phyloP scores from a whole-genome alignment of 2,113 vertebrate species.

The Phrynosoma blainvillii region DNA sequence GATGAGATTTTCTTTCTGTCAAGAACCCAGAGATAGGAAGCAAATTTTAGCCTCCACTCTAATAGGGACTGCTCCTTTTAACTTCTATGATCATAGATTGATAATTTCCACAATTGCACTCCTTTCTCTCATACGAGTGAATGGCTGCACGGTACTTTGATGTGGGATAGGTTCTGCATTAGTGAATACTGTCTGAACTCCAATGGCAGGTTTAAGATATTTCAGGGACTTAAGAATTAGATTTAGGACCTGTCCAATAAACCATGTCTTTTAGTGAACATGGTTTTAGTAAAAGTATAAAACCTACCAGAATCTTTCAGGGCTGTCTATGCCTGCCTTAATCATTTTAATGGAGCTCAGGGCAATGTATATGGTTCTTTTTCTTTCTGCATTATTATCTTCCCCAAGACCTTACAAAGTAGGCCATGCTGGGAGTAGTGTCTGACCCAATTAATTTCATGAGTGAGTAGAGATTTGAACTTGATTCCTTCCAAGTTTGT shows the following conservation, averaged over 20 bases:
- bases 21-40: background rate
- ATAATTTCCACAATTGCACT: too few relatives aligned
- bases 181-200: background rate
- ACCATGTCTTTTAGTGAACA: background rate
- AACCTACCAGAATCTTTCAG: background rate
- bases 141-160: background rate
- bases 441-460: too few relatives aligned
- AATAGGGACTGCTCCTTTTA: background rate
- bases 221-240: background rate
- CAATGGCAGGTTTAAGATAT: background rate
- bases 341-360: too few relatives aligned
- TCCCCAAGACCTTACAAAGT: too few relatives aligned
- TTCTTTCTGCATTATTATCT: too few relatives aligned
- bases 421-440: too few relatives aligned
- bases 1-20: background rate
- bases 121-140: background rate
- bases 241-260: background rate
- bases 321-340: too few relatives aligned
- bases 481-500: too few relatives aligned
- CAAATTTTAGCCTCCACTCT: background rate
- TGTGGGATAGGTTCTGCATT: background rate
- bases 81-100: too few relatives aligned
- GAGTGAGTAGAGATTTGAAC: too few relatives aligned
- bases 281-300: background rate
- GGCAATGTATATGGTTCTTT: too few relatives aligned